A percentile compares a stretch with the other conserved stretches of the same genome.
These are phyloP conservation scores for Agapornis canus DNA, from an alignment of 2,797 vertebrate species.

Conservation along the genomic window DNA sequence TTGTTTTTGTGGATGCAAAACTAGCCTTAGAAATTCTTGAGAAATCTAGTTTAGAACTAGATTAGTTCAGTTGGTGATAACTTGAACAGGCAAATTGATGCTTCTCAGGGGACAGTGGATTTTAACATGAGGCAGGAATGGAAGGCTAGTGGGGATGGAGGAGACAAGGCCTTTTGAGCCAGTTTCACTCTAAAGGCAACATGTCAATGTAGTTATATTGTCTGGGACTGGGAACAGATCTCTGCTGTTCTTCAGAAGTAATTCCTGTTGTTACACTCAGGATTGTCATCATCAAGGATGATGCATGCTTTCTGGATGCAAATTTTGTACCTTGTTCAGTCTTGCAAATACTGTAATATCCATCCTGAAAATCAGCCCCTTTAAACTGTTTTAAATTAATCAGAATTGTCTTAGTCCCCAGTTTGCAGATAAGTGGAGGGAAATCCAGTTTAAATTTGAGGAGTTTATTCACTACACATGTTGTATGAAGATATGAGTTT, in stretches of 20 bases:
- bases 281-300: background rate
- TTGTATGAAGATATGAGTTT: background rate
- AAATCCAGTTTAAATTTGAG: background rate
- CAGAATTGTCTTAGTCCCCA: background rate
- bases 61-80: background rate
- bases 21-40: background rate
- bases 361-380: background rate
- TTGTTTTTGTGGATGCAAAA: background rate
- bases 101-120: background rate
- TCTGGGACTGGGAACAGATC: background rate
- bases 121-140: background rate
- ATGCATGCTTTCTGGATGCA: background rate
- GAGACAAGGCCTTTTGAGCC: background rate
- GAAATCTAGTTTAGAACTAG: background rate
- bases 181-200: background rate
- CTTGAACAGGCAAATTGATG: background rate
- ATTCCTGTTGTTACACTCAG: background rate
- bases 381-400: background rate
- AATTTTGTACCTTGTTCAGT: background rate
- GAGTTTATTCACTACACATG: background rate
- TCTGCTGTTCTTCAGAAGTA: background rate
- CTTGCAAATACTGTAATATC: too few relatives aligned
- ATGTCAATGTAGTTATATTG: background rate
- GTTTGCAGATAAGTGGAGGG: background rate
- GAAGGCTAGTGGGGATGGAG: background rate